Conservation (phyloP, 2,113 vertebrate genomes). For the Prochilodus magdalenae region DNA sequence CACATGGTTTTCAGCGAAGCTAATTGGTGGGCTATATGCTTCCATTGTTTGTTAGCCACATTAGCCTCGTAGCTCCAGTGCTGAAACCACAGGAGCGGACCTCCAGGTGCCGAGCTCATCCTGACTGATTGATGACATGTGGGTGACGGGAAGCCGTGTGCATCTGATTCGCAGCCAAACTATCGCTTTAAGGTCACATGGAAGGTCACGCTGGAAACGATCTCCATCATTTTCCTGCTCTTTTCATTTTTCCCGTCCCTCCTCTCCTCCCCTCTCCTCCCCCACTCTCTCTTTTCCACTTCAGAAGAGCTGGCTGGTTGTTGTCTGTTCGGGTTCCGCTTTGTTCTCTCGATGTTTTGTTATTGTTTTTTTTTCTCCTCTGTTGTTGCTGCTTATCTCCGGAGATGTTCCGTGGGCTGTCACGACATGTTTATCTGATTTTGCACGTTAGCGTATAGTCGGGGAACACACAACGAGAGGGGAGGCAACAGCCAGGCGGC, state of each 20-base stretch:
- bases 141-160: too few relatives aligned
- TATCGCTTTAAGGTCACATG: not conserved
- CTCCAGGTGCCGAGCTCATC: too few relatives aligned
- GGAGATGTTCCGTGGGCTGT: constrained; percentile 63
- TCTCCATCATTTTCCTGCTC: constrained; percentile 24
- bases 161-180: not conserved
- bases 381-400: constrained; percentile 66
- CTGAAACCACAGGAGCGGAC: not conserved
- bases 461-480: not conserved
- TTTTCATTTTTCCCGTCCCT: not conserved
- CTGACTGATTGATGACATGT: not conserved
- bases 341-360: constrained; percentile 20
- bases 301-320: constrained; percentile 20
- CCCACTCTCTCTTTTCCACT: constrained; percentile 7
- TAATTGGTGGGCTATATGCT: too few relatives aligned
- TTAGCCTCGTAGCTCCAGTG: too few relatives aligned
- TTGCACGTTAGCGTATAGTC: constrained; percentile 53
- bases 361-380: not conserved
- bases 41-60: too few relatives aligned
- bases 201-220: not conserved
- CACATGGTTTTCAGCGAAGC: too few relatives aligned
- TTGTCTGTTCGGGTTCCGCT: constrained; percentile 23
- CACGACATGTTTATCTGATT: constrained; percentile 68
- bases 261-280: not conserved
- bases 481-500: constrained; percentile 29